Conservation (phyloP, 2,888 invertebrate genomes). For the Tenthredo distinguenda region DNA sequence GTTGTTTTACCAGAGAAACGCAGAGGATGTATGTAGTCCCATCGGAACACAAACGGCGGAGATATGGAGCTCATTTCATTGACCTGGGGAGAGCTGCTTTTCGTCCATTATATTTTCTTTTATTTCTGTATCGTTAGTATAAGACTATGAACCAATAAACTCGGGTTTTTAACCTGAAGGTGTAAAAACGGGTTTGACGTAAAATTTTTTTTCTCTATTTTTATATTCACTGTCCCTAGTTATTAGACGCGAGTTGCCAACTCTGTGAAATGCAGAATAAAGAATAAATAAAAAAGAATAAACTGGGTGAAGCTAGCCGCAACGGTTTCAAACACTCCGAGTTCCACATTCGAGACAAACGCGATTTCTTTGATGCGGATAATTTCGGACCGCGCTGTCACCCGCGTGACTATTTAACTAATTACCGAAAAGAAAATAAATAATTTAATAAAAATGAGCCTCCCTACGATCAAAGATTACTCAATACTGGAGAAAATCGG, state of each 20-base stretch:
- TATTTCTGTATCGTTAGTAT: neutral
- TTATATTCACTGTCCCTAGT: neutral
- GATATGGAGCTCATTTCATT: neutral
- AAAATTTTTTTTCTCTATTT: neutral
- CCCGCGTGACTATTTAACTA: neutral
- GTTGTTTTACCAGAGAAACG: neutral
- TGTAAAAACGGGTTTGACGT: neutral
- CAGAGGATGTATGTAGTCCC: neutral
- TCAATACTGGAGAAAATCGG: slow-evolving; percentile 88
- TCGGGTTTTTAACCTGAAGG: neutral
- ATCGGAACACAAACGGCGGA: neutral
- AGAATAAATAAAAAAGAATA: neutral
- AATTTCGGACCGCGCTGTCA: slow-evolving; percentile 26
- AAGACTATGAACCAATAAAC: neutral
- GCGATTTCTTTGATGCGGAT: neutral
- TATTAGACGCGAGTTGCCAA: slow-evolving; percentile 5
- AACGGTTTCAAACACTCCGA: neutral
- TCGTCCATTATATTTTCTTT: neutral
- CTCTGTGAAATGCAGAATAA: neutral
- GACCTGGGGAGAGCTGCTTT: neutral
- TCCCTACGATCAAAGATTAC: slow-evolving; percentile 84
- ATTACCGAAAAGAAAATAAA: neutral
- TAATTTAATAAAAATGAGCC: slow-evolving; percentile 75
- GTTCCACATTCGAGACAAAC: neutral
- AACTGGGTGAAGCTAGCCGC: neutral